A percentile compares a stretch with the other conserved stretches of the same genome.
Evolutionary conservation across 1,140 invertebrate species (phyloP).

Genomic region (Drosophila orena): DNA sequence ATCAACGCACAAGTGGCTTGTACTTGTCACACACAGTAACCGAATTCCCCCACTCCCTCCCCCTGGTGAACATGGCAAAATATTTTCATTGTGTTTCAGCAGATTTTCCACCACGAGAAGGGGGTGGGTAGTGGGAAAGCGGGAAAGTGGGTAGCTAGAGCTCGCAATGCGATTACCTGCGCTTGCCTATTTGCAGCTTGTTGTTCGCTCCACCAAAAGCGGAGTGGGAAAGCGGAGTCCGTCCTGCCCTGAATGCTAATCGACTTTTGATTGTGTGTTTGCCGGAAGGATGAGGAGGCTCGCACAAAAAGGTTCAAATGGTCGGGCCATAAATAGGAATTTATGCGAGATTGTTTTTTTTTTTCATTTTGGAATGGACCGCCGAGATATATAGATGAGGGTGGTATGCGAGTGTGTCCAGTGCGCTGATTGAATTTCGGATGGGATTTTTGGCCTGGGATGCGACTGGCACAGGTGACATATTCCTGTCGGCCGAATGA

Average conservation of each 20-base stretch:
- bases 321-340: conserved; percentile 72
- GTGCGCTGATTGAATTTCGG: conserved; percentile 71
- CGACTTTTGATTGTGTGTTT: conserved; percentile 76
- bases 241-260: conserved; percentile 67
- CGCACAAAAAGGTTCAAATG: conserved; percentile 77
- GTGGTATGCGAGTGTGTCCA: not conserved
- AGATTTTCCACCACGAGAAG: conserved; percentile 70
- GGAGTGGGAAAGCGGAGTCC: conserved; percentile 35
- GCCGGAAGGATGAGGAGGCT: conserved; percentile 1
- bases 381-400: conserved; percentile 57
- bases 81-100: conserved; percentile 84
- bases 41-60: conserved; percentile 1
- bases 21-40: conserved; percentile 65
- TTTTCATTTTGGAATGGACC: conserved; percentile 14
- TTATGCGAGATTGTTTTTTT: conserved; percentile 58
- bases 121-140: too few relatives aligned
- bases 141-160: conserved; percentile 69
- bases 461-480: conserved; percentile 64
- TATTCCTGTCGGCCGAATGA: conserved; percentile 66
- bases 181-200: conserved; percentile 79
- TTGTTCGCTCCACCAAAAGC: conserved; percentile 31
- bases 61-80: conserved; percentile 59
- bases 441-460: not conserved
- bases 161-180: conserved; percentile 79
- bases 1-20: conserved; percentile 82